phyloP scores from a whole-genome alignment of 1,140 invertebrate species.

The Drosophila mojavensis region DNA sequence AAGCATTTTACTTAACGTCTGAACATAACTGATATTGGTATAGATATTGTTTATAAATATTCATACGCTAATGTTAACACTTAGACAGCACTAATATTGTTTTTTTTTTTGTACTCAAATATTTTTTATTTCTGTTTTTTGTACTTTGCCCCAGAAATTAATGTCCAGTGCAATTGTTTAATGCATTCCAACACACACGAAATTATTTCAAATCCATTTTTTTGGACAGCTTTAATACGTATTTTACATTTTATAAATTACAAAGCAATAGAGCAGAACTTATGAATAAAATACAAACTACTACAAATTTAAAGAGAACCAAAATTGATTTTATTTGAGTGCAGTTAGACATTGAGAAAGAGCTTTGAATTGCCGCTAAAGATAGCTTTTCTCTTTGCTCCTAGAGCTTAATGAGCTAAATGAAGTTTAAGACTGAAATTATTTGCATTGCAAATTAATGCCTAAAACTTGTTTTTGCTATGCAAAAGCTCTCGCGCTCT shows the following conservation, averaged over 20 bases:
- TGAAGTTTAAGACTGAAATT: not conserved
- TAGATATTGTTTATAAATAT: conserved; percentile 59
- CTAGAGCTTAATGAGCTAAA: conserved; percentile 9
- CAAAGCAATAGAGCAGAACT: conserved; percentile 64
- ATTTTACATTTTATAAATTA: conserved; percentile 28
- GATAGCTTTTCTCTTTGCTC: not conserved
- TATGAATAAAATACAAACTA: conserved; percentile 80
- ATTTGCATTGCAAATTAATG: conserved; percentile 1
- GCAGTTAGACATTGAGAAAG: not conserved
- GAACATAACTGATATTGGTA: conserved; percentile 65
- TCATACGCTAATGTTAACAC: conserved; percentile 5
- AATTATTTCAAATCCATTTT: conserved; percentile 20
- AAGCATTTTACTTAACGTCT: conserved; percentile 69
- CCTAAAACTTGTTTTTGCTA: not conserved
- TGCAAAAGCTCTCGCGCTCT: not conserved
- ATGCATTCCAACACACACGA: conserved; percentile 14
- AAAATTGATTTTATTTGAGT: not conserved
- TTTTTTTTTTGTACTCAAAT: not conserved
- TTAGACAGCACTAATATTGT: not conserved
- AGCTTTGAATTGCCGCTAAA: not conserved
- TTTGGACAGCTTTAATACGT: conserved; percentile 27
- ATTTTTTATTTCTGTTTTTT: conserved; percentile 17
- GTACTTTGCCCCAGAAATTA: not conserved
- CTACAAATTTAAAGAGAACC: conserved; percentile 36
- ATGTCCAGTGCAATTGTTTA: conserved; percentile 49